phyloP scores from a whole-genome alignment of 2,888 invertebrate species.

The Melipona beecheii region DNA sequence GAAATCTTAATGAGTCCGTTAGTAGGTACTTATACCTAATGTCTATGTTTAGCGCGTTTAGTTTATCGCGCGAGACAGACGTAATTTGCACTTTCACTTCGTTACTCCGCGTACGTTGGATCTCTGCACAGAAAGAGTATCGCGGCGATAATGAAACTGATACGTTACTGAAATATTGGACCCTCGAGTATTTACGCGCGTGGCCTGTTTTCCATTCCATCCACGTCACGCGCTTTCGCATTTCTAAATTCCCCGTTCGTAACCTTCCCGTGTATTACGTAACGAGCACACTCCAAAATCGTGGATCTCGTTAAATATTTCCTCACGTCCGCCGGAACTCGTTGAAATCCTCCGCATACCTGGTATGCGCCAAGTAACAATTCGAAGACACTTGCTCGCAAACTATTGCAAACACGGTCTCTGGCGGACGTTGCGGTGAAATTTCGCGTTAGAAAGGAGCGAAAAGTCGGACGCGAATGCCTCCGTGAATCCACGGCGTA shows the following conservation, averaged over 20 bases:
- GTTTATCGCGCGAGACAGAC: neutral
- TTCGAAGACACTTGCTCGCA: neutral
- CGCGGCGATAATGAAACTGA: neutral
- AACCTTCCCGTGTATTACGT: neutral
- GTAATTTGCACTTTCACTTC: neutral
- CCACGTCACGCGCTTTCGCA: neutral
- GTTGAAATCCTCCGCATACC: slow-evolving; percentile 7
- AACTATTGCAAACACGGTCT: neutral
- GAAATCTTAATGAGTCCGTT: slow-evolving; percentile 1
- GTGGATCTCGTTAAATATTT: slow-evolving; percentile 20
- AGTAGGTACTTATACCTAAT: neutral
- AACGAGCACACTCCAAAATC: neutral
- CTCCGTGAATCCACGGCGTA: neutral
- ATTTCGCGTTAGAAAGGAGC: slow-evolving; percentile 37
- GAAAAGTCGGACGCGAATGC: slow-evolving; percentile 46
- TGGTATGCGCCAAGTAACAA: neutral
- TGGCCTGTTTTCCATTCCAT: too few species aligned
- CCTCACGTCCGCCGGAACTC: neutral
- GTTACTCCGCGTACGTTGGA: neutral
- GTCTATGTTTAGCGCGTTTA: slow-evolving; percentile 1
- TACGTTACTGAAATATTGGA: too few species aligned
- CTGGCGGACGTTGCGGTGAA: neutral
- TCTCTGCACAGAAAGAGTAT: neutral
- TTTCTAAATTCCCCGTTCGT: neutral
- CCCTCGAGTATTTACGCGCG: neutral